Base-by-base conservation (phyloP, 2,888 invertebrate species). In the Cheilosia vernalis region DNA sequence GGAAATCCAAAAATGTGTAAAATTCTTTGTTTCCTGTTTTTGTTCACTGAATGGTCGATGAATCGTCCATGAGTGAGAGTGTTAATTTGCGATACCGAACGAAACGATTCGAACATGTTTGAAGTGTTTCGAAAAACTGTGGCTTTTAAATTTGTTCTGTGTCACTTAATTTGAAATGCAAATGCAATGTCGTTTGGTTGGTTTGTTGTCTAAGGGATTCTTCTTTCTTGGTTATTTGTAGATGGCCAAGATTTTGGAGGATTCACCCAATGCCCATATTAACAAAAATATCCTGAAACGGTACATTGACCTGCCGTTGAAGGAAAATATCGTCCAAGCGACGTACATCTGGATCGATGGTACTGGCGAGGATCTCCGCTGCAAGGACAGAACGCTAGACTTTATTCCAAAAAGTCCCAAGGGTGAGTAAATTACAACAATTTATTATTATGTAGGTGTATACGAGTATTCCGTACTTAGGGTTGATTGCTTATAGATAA, bases 291-390 rank as follows among this genome's bases (percentile, higher is more conserved):
- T 97, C 64, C 91, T 96, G 87, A 93, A 93, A 86, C 94, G 95
- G 77, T 98, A 96, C 92, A 93, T 96, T 90, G 94, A 95, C 88
- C 93, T 98, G 87, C 96, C 97, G 0, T 93, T 96, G 83, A 96
- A 97, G 9, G 95, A 95, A 33, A 95, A 96, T 89, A 94, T 94
- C 90, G 94, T 96, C 70, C 95, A 97, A 90, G 97, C 96, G 51
- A 97, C 97, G 66, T 98, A 98, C 92, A 94, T 98, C 72, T 98
- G 98, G 98, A 97, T 98, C 89, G 98, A 98, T 90, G 98, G 98
- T 33, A 95, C 96, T 21, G 98, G 97, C 24, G 97, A 98, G 91
- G 94, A 96, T 89, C 90, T 98, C 69, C 94, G 98, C 82, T 96
- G 96, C 92, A 98, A 98, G 92, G 97, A 97, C 87, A 94, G 97